These are phyloP conservation scores for Platerodrilus igneus DNA, from an alignment of 2,888 invertebrate species.

Conservation along the genomic window DNA sequence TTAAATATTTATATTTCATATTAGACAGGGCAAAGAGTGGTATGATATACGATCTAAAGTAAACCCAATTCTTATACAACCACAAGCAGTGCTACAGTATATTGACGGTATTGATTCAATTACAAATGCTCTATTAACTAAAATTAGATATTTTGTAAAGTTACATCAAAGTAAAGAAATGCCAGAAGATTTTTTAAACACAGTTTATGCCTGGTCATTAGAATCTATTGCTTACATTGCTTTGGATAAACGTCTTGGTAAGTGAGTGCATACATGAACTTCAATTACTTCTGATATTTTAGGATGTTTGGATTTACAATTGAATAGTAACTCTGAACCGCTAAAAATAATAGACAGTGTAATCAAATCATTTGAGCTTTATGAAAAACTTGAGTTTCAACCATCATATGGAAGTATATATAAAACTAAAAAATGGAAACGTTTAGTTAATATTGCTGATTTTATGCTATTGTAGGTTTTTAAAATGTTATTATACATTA, in stretches of 20 bases:
- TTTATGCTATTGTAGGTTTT: slow-evolving; percentile 44
- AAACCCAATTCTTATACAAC: slow-evolving; percentile 54
- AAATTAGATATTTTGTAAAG: slow-evolving; percentile 25
- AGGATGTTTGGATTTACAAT: slow-evolving; percentile 44
- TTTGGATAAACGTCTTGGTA: slow-evolving; percentile 41
- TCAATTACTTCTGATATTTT: slow-evolving; percentile 26
- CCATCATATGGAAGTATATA: slow-evolving; percentile 40
- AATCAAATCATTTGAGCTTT: slow-evolving; percentile 33
- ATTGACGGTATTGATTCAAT: slow-evolving; percentile 36
- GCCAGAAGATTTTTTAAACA: slow-evolving; percentile 49
- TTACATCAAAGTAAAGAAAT: slow-evolving; percentile 30
- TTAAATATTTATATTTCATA: slow-evolving; percentile 9
- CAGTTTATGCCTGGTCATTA: slow-evolving; percentile 60
- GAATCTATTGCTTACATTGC: slow-evolving; percentile 53
- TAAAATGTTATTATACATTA: slow-evolving; percentile 37
- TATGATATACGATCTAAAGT: slow-evolving; percentile 51
- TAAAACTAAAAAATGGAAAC: slow-evolving; percentile 38
- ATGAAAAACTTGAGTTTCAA: slow-evolving; percentile 40
- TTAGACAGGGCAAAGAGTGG: slow-evolving; percentile 55
- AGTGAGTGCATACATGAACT: slow-evolving; percentile 5
- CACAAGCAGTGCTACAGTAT: slow-evolving; percentile 40
- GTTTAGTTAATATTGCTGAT: slow-evolving; percentile 42
- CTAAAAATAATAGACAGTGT: slow-evolving; percentile 46
- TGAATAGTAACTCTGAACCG: slow-evolving; percentile 40
- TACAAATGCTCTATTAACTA: slow-evolving; percentile 34